Evolutionary conservation across 2,888 invertebrate species (phyloP).

Genomic region (Xylota segnis): DNA sequence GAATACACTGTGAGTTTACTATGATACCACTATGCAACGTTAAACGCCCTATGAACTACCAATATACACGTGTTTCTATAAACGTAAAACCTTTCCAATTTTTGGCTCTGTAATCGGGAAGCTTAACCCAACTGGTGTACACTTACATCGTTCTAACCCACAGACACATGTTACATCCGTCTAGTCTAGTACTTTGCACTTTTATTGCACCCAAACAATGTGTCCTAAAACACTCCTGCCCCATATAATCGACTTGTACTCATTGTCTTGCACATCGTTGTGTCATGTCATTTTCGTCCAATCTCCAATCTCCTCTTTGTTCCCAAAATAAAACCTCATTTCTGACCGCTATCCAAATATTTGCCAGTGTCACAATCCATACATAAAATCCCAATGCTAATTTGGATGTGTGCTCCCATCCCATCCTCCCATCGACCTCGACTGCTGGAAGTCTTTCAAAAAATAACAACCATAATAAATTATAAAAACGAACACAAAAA

Average conservation of each 20-base stretch:
- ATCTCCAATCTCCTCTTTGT: not conserved
- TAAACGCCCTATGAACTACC: no score
- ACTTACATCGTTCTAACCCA: no score
- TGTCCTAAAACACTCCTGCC: not conserved
- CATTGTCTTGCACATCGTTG: conserved; percentile 14
- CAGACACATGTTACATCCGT: not conserved
- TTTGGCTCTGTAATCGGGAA: not conserved
- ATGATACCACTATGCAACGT: no score
- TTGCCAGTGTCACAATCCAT: conserved; percentile 69
- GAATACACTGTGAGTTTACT: no score
- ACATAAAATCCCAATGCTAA: conserved; percentile 61
- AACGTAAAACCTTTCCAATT: not conserved
- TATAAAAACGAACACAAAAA: conserved; percentile 46
- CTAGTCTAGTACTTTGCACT: not conserved
- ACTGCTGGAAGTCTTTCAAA: conserved; percentile 73
- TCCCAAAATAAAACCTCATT: conserved; percentile 53
- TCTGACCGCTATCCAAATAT: conserved; percentile 71
- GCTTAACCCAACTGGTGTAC: not conserved
- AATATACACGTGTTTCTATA: no score
- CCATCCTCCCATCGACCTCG: conserved; percentile 12
- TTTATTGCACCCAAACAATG: conserved; percentile 16
- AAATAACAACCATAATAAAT: conserved; percentile 75
- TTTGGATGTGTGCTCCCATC: conserved; percentile 41
- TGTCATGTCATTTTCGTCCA: conserved; percentile 3
- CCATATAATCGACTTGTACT: not conserved